phyloP scores from a whole-genome alignment of 2,797 vertebrate genomes.

The Pristis pectinata region DNA sequence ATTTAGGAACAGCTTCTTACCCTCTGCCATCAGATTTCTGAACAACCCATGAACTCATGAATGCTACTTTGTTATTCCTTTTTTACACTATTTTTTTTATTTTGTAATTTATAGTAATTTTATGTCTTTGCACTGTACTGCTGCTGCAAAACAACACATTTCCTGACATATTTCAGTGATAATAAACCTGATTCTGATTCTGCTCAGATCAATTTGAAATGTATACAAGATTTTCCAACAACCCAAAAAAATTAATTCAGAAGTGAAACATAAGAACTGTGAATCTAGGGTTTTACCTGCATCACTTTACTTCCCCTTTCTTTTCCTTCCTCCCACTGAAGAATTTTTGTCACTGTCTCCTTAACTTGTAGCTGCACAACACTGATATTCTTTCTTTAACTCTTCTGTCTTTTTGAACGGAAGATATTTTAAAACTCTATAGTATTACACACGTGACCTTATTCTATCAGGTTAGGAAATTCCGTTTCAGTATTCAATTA shows the following conservation, averaged over 20 bases:
- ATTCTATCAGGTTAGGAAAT: background rate
- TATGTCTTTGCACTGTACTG: no score
- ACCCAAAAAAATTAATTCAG: no score
- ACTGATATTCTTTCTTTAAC: background rate
- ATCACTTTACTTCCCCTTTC: background rate
- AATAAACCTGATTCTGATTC: no score
- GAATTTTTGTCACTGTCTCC: background rate
- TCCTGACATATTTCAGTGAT: no score
- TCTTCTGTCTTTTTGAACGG: background rate
- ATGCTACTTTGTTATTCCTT: no score
- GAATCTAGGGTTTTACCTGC: background rate
- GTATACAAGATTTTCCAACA: background rate
- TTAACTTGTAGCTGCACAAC: background rate
- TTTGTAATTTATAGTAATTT: no score
- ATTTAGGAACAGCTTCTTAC: no score
- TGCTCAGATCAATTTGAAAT: background rate
- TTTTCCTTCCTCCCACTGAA: background rate
- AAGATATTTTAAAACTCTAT: background rate
- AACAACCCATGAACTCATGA: no score
- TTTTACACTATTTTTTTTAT: no score
- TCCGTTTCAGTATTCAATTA: background rate
- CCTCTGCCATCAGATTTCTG: no score
- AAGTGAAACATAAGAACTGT: slow-evolving; percentile 10
- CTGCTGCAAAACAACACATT: no score
- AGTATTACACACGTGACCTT: background rate